Percentiles rank a stretch among this genome's conserved stretches.
Conservation (phyloP, 2,888 invertebrate species). For the Drosophila mimetica region DNA sequence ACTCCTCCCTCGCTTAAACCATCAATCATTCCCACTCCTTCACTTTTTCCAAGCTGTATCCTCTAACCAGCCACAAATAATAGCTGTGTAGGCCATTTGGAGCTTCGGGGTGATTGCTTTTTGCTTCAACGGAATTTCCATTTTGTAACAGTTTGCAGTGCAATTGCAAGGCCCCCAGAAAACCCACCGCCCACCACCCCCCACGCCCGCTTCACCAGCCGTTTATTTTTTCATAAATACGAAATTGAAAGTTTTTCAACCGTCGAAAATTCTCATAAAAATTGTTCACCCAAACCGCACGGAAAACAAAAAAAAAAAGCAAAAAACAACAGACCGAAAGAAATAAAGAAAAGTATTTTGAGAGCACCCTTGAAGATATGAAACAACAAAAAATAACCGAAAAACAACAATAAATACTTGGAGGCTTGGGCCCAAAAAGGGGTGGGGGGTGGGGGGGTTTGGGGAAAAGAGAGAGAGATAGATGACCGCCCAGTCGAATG, state of each 20-base stretch:
- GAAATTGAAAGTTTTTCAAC: constrained; percentile 78
- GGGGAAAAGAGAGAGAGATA: constrained; percentile 14
- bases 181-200: neutral
- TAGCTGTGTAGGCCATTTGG: constrained; percentile 27
- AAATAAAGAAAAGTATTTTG: constrained; percentile 51
- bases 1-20: constrained; percentile 6
- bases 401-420: constrained; percentile 27
- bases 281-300: constrained; percentile 71
- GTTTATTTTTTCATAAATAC: constrained; percentile 70
- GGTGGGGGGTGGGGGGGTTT: neutral
- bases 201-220: constrained; percentile 12
- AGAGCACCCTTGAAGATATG: constrained; percentile 71
- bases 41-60: constrained; percentile 1
- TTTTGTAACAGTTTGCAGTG: constrained; percentile 73
- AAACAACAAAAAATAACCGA: constrained; percentile 44
- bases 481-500: constrained; percentile 55
- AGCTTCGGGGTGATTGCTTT: constrained; percentile 41
- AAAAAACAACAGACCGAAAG: constrained; percentile 23
- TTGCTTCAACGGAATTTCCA: constrained; percentile 72
- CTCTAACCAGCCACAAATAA: constrained; percentile 16
- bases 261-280: constrained; percentile 76
- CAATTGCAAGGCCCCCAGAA: constrained; percentile 23
- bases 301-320: constrained; percentile 18
- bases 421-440: neutral
- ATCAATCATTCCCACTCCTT: constrained; percentile 9